These are phyloP conservation scores for Ceyx melanurus DNA, from an alignment of 2,113 vertebrate genomes.

Conservation along the genomic window DNA sequence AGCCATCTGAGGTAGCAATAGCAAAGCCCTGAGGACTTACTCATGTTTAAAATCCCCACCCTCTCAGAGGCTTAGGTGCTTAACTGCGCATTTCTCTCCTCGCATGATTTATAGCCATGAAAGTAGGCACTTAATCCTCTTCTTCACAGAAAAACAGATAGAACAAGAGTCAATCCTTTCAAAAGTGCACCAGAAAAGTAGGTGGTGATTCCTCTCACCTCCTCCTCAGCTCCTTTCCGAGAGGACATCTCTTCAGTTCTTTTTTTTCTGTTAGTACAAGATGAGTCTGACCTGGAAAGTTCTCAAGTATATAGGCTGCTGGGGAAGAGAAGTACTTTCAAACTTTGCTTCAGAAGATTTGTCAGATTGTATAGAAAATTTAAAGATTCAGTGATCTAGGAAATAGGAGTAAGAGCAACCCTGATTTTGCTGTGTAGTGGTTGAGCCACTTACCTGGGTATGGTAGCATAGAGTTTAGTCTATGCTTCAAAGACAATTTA, in stretches of 20 bases:
- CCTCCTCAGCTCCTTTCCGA: constrained; percentile 18
- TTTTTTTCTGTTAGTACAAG: neutral
- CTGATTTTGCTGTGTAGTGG: neutral
- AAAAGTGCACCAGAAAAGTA: neutral
- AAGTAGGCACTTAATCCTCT: constrained; percentile 7
- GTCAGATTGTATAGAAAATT: neutral
- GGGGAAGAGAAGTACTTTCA: neutral
- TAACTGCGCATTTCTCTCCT: constrained; percentile 20
- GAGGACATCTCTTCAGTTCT: neutral
- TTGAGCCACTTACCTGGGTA: neutral
- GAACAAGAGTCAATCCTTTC: neutral
- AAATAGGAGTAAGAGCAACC: neutral
- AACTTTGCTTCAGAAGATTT: neutral
- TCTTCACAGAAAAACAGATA: constrained; percentile 19
- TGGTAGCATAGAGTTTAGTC: neutral
- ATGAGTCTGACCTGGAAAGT: neutral
- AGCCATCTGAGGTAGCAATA: neutral
- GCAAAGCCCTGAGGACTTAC: neutral
- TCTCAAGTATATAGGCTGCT: neutral
- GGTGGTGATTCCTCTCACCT: constrained; percentile 53
- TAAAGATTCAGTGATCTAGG: neutral
- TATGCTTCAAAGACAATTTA: neutral
- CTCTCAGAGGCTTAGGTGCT: neutral
- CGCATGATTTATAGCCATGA: neutral
- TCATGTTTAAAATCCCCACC: neutral